Conservation (phyloP, 2,797 vertebrate genomes). For the Geotria australis region DNA sequence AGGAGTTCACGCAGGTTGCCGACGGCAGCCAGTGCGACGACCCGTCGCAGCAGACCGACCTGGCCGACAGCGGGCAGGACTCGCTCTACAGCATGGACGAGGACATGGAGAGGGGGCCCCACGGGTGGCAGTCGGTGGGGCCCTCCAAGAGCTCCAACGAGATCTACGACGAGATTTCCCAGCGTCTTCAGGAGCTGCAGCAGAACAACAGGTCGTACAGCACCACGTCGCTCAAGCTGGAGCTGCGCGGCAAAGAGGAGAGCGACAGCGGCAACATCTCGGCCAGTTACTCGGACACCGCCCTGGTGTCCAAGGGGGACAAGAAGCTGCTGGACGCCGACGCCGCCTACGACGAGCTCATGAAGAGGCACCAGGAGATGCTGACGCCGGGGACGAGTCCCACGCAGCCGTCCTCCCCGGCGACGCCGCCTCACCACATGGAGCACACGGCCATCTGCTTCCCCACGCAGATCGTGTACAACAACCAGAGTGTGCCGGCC, state of each 20-base stretch:
- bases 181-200: background rate
- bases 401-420: conserved; percentile 25
- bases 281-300: no score
- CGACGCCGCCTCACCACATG: no score
- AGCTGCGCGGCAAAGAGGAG: background rate
- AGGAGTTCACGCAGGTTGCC: conserved; percentile 6
- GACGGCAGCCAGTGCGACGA: background rate
- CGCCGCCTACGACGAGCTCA: conserved; percentile 42
- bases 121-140: no score
- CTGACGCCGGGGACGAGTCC: conserved; percentile 86
- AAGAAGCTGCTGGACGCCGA: conserved; percentile 49
- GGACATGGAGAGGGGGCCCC: no score
- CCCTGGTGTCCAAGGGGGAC: conserved; percentile 12
- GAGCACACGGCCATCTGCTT: background rate
- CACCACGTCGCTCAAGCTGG: background rate
- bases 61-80: background rate
- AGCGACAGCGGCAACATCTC: background rate
- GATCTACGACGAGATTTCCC: background rate
- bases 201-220: background rate
- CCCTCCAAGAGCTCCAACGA: background rate
- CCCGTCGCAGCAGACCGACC: background rate
- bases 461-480: background rate
- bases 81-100: no score
- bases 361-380: conserved; percentile 57
- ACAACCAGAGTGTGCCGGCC: conserved; percentile 22